Evolutionary conservation across 2,797 vertebrate species (phyloP).

Genomic region (Rhadinocentrus ornatus): DNA sequence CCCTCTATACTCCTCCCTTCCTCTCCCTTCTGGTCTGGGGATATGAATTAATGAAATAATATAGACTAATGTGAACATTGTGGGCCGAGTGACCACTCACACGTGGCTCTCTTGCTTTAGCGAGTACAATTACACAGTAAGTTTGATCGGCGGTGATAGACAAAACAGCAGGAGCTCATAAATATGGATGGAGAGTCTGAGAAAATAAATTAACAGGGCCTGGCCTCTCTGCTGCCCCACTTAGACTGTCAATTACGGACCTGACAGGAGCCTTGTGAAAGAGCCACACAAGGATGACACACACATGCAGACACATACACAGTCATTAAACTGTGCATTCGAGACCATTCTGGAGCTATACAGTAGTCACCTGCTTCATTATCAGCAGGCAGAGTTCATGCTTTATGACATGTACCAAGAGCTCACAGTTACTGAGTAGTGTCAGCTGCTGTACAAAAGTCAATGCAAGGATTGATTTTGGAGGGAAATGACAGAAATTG

Average conservation of each 20-base stretch:
- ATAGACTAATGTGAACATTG: conserved; percentile 71
- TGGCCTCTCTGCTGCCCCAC: conserved; percentile 94
- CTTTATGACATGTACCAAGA: conserved; percentile 83
- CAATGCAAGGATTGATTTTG: conserved; percentile 40
- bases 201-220: conserved; percentile 97
- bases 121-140: conserved; percentile 88
- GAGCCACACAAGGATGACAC: conserved; percentile 84
- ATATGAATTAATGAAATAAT: conserved; percentile 82
- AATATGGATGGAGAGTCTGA: conserved; percentile 93
- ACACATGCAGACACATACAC: conserved; percentile 46
- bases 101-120: conserved; percentile 83
- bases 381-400: conserved; percentile 85
- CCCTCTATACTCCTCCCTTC: conserved; percentile 39
- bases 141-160: conserved; percentile 94
- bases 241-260: conserved; percentile 93
- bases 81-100: conserved; percentile 78
- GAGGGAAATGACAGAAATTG: conserved; percentile 13
- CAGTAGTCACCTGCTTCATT: conserved; percentile 89
- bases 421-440: conserved; percentile 71
- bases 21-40: conserved; percentile 34
- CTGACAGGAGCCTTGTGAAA: conserved; percentile 89
- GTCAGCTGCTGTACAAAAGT: conserved; percentile 61
- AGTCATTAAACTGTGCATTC: conserved; percentile 87
- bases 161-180: conserved; percentile 97
- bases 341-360: conserved; percentile 85